Conservation (phyloP, 2,888 invertebrate species). For the Polyommatus iphigenia region DNA sequence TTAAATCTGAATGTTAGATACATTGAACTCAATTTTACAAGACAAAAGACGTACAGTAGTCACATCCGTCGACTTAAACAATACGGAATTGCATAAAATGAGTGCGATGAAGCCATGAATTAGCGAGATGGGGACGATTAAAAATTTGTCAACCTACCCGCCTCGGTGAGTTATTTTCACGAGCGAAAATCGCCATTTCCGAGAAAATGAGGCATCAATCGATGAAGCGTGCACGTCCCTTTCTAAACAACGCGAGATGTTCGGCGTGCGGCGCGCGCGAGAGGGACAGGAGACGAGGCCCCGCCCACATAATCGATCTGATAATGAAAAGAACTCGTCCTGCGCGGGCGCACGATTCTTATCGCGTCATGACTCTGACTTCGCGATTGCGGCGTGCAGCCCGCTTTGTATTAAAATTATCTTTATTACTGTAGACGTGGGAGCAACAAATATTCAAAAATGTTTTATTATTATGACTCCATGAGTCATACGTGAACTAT, state of each 20-base stretch:
- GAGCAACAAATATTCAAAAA: constrained; percentile 53
- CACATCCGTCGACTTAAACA: neutral
- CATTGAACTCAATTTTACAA: neutral
- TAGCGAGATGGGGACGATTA: neutral
- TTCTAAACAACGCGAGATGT: constrained; percentile 43
- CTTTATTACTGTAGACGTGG: constrained; percentile 70
- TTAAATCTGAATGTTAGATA: neutral
- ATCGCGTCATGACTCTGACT: constrained; percentile 48
- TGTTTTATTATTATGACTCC: constrained; percentile 59
- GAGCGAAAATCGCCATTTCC: constrained; percentile 33
- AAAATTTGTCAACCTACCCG: constrained; percentile 20
- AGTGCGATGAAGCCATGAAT: neutral
- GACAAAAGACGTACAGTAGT: neutral
- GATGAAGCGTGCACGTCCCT: constrained; percentile 62
- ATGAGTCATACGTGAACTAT: constrained; percentile 56
- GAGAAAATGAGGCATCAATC: constrained; percentile 47
- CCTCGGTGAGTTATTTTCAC: neutral
- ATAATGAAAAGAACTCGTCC: constrained; percentile 65
- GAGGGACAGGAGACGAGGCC: constrained; percentile 53
- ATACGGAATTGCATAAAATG: neutral
- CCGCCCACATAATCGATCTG: constrained; percentile 73
- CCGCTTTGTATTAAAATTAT: constrained; percentile 69
- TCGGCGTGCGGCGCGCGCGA: constrained; percentile 42
- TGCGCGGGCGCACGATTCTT: constrained; percentile 54
- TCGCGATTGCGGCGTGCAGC: constrained; percentile 56